Evolutionary conservation across 2,888 invertebrate genomes (phyloP).

Genomic region (Agrotis clavis): DNA sequence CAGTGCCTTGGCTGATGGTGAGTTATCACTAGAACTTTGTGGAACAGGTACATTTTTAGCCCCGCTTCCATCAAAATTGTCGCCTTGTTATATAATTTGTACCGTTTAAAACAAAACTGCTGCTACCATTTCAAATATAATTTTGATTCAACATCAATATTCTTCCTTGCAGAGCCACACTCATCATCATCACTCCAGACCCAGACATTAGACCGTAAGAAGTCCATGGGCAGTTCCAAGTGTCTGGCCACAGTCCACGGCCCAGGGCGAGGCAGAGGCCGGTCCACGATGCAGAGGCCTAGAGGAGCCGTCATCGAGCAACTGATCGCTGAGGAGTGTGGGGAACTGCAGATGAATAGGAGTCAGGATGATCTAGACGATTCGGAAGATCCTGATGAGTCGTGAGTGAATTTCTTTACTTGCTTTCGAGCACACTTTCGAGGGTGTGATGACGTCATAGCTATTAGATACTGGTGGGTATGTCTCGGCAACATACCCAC

Average conservation of each 20-base stretch:
- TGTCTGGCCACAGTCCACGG: constrained; percentile 87
- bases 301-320: constrained; percentile 85
- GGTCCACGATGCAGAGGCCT: constrained; percentile 81
- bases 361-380: constrained; percentile 92
- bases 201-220: constrained; percentile 86
- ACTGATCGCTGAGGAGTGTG: constrained; percentile 87
- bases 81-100: too few species aligned
- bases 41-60: background rate
- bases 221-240: constrained; percentile 76
- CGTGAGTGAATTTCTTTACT: constrained; percentile 72
- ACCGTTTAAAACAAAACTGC: too few species aligned
- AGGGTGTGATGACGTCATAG: too few species aligned
- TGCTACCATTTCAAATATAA: too few species aligned
- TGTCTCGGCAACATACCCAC: too few species aligned
- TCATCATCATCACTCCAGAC: constrained; percentile 88
- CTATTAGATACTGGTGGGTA: too few species aligned
- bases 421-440: too few species aligned
- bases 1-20: constrained; percentile 83
- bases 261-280: constrained; percentile 78
- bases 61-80: background rate
- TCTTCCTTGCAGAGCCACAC: constrained; percentile 81
- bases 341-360: constrained; percentile 83
- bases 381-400: constrained; percentile 91
- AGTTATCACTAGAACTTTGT: constrained; percentile 44
- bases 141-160: too few species aligned